A percentile compares a stretch with the other conserved stretches of the same genome.
Evolutionary conservation across 2,797 vertebrate genomes (phyloP).

Genomic region (Garrulus glandarius): DNA sequence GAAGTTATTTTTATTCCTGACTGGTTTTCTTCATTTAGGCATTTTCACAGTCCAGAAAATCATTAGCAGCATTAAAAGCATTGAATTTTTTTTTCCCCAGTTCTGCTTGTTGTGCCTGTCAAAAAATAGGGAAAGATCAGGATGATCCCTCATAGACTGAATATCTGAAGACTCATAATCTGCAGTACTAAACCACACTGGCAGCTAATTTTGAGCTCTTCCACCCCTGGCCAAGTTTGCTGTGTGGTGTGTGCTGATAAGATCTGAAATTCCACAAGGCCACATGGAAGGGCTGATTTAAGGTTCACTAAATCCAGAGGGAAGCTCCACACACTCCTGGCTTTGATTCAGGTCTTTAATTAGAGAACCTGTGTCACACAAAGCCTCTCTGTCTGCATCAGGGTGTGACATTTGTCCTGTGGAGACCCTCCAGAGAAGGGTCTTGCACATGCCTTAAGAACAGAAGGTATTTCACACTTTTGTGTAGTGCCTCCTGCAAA

Average conservation of each 20-base stretch:
- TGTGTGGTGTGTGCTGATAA: background rate
- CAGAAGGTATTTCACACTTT: background rate
- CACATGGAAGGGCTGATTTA: background rate
- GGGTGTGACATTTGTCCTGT: background rate
- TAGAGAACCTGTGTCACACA: background rate
- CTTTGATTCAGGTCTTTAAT: background rate
- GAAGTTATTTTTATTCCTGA: conserved; percentile 31
- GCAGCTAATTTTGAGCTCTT: background rate
- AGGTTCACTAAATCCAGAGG: background rate
- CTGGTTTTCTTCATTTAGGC: background rate
- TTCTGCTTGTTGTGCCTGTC: background rate
- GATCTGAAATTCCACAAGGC: background rate
- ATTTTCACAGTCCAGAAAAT: background rate
- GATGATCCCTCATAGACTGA: background rate
- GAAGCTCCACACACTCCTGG: background rate
- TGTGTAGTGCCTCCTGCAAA: background rate
- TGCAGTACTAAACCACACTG: background rate
- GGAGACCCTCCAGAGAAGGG: background rate
- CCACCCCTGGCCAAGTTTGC: background rate
- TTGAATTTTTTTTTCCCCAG: fast-evolving
- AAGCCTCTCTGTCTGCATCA: background rate
- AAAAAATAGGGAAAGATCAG: background rate
- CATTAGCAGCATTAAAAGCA: background rate
- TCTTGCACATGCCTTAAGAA: background rate
- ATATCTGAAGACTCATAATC: background rate